These are phyloP conservation scores for Ornithoptera alexandrae DNA, from an alignment of 2,888 invertebrate species.

Conservation along the genomic window DNA sequence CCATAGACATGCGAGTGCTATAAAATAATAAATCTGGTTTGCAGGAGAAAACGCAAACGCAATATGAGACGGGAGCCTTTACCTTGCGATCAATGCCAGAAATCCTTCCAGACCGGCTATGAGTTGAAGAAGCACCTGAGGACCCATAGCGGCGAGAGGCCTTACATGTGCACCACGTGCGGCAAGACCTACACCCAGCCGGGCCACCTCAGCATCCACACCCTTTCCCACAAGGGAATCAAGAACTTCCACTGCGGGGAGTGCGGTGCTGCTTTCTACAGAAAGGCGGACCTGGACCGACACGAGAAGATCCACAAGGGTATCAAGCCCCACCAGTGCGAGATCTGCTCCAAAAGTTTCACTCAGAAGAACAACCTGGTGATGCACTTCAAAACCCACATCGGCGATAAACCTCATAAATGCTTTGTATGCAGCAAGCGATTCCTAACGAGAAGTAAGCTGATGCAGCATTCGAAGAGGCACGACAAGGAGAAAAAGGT, in stretches of 20 bases:
- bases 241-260: constrained; percentile 61
- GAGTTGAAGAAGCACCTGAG: constrained; percentile 62
- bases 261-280: constrained; percentile 61
- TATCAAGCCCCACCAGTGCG: constrained; percentile 60
- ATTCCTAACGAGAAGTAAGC: constrained; percentile 61
- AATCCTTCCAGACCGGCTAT: constrained; percentile 57
- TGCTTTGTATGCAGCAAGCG: constrained; percentile 56
- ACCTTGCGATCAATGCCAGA: constrained; percentile 57
- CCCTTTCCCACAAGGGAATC: constrained; percentile 58
- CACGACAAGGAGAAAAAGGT: constrained; percentile 56
- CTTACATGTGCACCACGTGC: constrained; percentile 68
- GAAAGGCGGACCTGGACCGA: constrained; percentile 63
- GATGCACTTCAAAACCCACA: constrained; percentile 66
- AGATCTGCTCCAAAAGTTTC: constrained; percentile 63
- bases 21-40: constrained; percentile 24
- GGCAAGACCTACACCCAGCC: constrained; percentile 69
- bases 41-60: constrained; percentile 37
- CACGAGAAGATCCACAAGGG: constrained; percentile 67
- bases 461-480: constrained; percentile 52
- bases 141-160: constrained; percentile 63
- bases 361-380: constrained; percentile 66
- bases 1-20: not conserved
- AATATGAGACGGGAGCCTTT: constrained; percentile 43
- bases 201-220: constrained; percentile 63
- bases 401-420: constrained; percentile 55